These are phyloP conservation scores for Cerceris ruficornis DNA, from an alignment of 2,888 invertebrate species.

Conservation along the genomic window DNA sequence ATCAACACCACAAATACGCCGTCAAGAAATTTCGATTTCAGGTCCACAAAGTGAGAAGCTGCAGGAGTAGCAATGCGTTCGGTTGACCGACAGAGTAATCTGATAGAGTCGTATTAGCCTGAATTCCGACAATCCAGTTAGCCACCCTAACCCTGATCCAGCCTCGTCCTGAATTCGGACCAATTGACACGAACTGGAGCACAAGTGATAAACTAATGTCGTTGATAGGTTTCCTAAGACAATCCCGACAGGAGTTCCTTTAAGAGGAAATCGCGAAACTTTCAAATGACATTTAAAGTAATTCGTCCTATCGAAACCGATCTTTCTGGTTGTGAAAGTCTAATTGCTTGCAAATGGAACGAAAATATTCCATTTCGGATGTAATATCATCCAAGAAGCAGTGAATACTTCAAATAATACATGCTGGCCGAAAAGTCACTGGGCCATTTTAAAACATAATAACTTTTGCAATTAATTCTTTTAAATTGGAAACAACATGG, in stretches of 20 bases:
- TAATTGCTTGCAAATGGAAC: no score
- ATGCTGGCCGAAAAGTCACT: no score
- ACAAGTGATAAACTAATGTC: constrained; percentile 35
- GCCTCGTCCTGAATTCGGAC: constrained; percentile 69
- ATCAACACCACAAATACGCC: no score
- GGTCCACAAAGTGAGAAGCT: constrained; percentile 22
- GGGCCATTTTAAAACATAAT: no score
- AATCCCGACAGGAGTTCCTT: neutral
- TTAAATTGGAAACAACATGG: no score
- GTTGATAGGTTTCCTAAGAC: constrained; percentile 52
- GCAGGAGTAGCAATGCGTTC: constrained; percentile 24
- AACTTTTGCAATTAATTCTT: no score
- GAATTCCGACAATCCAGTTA: constrained; percentile 72
- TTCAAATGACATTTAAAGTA: neutral
- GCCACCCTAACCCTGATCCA: constrained; percentile 61
- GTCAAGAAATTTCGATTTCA: constrained; percentile 4
- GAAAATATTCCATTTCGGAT: no score
- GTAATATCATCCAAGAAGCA: no score
- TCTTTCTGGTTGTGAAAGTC: no score
- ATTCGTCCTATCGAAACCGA: neutral
- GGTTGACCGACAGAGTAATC: constrained; percentile 56
- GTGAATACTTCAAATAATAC: no score
- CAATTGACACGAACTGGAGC: constrained; percentile 67
- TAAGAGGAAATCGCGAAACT: constrained; percentile 34
- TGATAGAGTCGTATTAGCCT: constrained; percentile 67